phyloP scores from a whole-genome alignment of 1,140 invertebrate species.

The Adelges cooleyi region DNA sequence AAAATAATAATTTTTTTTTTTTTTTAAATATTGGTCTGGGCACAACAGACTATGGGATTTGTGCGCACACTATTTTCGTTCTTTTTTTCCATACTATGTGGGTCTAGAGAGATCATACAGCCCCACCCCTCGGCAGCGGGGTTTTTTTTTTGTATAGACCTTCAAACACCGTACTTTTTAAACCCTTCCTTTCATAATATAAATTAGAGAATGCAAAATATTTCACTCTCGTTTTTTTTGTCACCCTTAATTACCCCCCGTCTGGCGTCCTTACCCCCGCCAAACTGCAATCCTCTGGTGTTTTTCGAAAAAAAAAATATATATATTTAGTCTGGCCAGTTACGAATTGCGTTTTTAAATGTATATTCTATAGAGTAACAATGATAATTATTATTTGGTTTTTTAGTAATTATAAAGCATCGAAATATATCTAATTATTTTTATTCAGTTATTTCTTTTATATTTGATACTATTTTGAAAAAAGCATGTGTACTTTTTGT shows the following conservation, averaged over 20 bases:
- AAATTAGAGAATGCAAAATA: slow-evolving; percentile 12
- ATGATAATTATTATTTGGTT: no score
- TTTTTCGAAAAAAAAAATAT: neutral
- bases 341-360: no score
- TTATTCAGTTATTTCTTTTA: no score
- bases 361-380: no score
- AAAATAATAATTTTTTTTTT: slow-evolving; percentile 23
- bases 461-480: no score
- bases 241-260: slow-evolving; percentile 27
- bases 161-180: slow-evolving; percentile 8
- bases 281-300: neutral
- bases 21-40: neutral
- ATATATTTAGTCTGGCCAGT: no score
- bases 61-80: neutral
- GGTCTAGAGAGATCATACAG: neutral
- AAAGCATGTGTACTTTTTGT: no score
- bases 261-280: neutral
- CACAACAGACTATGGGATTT: neutral
- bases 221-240: neutral
- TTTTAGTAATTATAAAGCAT: no score
- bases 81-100: neutral
- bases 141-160: slow-evolving; percentile 21
- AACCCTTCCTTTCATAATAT: slow-evolving; percentile 22
- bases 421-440: no score
- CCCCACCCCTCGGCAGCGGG: slow-evolving; percentile 6